phyloP scores from a whole-genome alignment of 2,888 invertebrate genomes.

The Andrena camellia region DNA sequence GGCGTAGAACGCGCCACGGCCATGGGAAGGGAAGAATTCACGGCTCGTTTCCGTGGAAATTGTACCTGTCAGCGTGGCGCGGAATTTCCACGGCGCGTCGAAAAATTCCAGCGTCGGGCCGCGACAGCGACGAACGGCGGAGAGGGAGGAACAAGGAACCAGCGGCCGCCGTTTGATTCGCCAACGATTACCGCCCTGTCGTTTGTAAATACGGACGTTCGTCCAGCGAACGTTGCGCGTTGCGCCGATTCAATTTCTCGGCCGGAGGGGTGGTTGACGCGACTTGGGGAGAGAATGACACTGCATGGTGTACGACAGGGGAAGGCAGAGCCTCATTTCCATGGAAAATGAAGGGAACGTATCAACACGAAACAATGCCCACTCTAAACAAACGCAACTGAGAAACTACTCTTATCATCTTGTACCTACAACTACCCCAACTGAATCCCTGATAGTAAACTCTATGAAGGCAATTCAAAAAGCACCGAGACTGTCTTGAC shows the following conservation, averaged over 20 bases:
- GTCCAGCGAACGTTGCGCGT: not conserved
- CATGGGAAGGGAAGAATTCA: slow-evolving; percentile 22
- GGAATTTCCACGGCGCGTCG: slow-evolving; percentile 32
- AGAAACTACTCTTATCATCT: not conserved
- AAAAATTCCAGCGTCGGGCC: slow-evolving; percentile 33
- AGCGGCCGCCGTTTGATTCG: slow-evolving; percentile 9
- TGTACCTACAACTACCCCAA: too few relatives aligned
- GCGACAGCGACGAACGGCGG: slow-evolving; percentile 6
- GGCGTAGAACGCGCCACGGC: not conserved
- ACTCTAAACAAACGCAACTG: not conserved
- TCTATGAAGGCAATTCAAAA: not conserved
- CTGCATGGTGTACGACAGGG: not conserved
- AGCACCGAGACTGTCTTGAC: not conserved
- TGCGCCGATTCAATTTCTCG: slow-evolving; percentile 30
- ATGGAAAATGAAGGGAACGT: too few relatives aligned
- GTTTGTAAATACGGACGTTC: not conserved
- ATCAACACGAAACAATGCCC: too few relatives aligned
- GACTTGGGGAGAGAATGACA: not conserved
- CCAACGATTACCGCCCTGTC: slow-evolving; percentile 22
- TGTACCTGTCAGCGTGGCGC: slow-evolving; percentile 36
- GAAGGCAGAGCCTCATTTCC: not conserved
- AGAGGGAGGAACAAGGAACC: slow-evolving; percentile 21
- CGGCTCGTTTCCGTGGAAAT: slow-evolving; percentile 34
- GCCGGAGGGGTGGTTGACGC: not conserved
- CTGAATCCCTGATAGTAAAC: not conserved